Evolutionary conservation across 2,797 vertebrate genomes (phyloP), one percentile per base, ranked within the genome.

Genomic region (Phataginus tetradactyla): DNA sequence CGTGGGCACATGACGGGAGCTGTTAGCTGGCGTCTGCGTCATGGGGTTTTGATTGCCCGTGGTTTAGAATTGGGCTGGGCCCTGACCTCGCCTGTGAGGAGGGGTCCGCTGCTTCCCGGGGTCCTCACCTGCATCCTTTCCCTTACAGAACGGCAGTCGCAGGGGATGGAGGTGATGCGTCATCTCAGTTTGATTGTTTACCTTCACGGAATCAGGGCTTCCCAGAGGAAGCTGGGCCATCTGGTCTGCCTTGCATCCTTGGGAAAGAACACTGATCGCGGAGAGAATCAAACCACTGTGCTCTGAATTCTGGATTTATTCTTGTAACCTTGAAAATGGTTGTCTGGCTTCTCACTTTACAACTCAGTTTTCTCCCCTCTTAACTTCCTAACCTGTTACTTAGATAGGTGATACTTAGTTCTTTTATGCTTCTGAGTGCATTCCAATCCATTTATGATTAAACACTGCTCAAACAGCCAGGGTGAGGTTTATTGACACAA

Each of bases 381-480:
- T 49, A 15, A 64, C 75, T 51, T 12, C 10, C 94, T 42, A 21
- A 8, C 29, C 55, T 68, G 64, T 55, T 14, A 1, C 72, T 87
- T 32, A 45, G 93, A 3, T 25, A 13, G 49, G 49, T 61, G 49
- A 14, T 7, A 13, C 45, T 86, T 37, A 14, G 42, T 59, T 86
- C 95, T 96, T 96, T 95, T 93, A 66, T 95, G 49, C 96, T 96
- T 84, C 95, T 34, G 61, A 95, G 93, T 81, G 68, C 61, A 37
- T 96, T 95, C 89, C 18, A 63, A 90, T 90, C 97, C 97, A 68
- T 98, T 98, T 97, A 97, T 98, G 95, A 98, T 98, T 98, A 98
- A 98, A 98, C 98, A 7, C 91, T 97, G 96, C 95, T 96, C 97
- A 98, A 93, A 98, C 97, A 98, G 94, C 55, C 85, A 0, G 63